Evolutionary conservation across 2,113 vertebrate genomes (phyloP).

Genomic region (Cephalopterus ornatus): DNA sequence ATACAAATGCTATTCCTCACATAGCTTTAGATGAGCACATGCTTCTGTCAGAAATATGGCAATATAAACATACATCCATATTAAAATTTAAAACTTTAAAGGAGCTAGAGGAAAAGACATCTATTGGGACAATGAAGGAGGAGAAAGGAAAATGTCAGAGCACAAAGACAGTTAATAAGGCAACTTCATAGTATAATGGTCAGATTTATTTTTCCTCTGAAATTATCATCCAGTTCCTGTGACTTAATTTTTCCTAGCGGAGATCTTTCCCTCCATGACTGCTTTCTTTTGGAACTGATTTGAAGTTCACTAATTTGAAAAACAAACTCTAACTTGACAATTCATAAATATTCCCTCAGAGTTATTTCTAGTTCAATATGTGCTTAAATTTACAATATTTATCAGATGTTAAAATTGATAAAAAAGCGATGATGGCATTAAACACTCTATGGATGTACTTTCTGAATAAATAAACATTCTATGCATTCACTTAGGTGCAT

Average conservation of each 20-base stretch:
- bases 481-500: not conserved
- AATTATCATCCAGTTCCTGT: not conserved
- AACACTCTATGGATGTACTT: not conserved
- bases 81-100: not conserved
- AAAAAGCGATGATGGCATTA: not conserved
- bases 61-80: not conserved
- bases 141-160: not conserved
- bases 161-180: not conserved
- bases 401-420: not conserved
- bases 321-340: not conserved
- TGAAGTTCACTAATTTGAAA: slow-evolving; percentile 12
- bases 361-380: not conserved
- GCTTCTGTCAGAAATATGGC: not conserved
- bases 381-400: not conserved
- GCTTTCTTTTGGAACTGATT: not conserved
- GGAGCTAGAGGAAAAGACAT: not conserved
- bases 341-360: slow-evolving; percentile 8
- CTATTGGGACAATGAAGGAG: not conserved
- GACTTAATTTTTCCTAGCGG: slow-evolving; percentile 7
- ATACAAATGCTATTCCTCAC: not conserved
- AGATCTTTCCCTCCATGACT: not conserved
- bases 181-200: not conserved
- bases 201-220: slow-evolving; percentile 10
- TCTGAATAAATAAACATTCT: not conserved
- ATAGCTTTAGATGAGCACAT: not conserved